Evolutionary conservation across 2,888 invertebrate genomes (phyloP).

Genomic region (Ormyrus pomaceus): DNA sequence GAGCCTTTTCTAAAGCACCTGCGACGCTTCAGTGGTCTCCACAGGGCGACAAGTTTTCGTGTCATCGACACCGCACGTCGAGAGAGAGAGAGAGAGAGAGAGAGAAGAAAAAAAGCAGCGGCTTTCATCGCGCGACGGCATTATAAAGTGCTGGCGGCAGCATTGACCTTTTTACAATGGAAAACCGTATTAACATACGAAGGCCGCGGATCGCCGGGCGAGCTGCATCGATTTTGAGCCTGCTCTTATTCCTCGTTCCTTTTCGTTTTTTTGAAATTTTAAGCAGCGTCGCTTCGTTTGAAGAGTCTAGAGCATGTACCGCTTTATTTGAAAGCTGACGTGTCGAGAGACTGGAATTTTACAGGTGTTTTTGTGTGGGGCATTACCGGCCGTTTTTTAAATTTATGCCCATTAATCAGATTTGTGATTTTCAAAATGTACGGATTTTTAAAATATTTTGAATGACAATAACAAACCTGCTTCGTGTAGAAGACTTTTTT

Average conservation of each 20-base stretch:
- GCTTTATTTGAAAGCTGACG: slow-evolving; percentile 42
- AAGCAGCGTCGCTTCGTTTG: neutral
- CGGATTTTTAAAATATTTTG: too few species aligned
- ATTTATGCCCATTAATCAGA: too few species aligned
- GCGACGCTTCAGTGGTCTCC: slow-evolving; percentile 16
- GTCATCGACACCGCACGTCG: slow-evolving; percentile 39
- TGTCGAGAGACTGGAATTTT: neutral
- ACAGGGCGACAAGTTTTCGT: slow-evolving; percentile 29
- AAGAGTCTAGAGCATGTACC: neutral
- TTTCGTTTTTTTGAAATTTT: slow-evolving; percentile 12
- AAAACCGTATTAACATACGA: slow-evolving; percentile 51
- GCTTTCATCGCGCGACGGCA: slow-evolving; percentile 29
- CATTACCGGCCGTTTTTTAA: too few species aligned
- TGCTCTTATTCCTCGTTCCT: neutral
- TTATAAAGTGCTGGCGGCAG: slow-evolving; percentile 14
- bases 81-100: neutral
- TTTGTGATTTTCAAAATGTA: too few species aligned
- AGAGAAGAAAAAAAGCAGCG: slow-evolving; percentile 10
- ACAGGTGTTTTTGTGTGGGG: neutral
- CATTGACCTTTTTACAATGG: slow-evolving; percentile 50
- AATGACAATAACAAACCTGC: too few species aligned
- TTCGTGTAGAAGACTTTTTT: too few species aligned
- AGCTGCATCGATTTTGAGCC: slow-evolving; percentile 28
- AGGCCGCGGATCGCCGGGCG: slow-evolving; percentile 34
- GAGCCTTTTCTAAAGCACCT: slow-evolving; percentile 17